These are phyloP conservation scores for Xestia c-nigrum DNA, from an alignment of 2,888 invertebrate species.

Conservation along the genomic window DNA sequence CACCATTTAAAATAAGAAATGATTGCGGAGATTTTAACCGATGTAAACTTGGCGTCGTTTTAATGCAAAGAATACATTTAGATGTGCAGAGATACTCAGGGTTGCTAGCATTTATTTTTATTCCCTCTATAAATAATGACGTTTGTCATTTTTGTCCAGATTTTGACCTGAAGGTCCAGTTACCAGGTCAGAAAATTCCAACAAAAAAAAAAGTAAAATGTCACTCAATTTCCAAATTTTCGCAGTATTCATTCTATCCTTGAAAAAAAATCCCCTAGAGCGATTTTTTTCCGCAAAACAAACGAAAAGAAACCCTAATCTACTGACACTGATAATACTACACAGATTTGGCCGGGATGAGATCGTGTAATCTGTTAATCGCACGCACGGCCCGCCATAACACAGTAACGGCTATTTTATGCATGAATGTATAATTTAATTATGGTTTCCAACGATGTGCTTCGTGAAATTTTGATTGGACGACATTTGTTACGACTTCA, in stretches of 20 bases:
- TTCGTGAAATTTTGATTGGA: slow-evolving; percentile 72
- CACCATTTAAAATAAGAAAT: slow-evolving; percentile 61
- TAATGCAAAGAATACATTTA: slow-evolving; percentile 61
- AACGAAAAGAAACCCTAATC: background rate
- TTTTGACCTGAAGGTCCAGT: too few relatives aligned
- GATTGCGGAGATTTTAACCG: slow-evolving; percentile 64
- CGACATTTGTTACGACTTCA: slow-evolving; percentile 68
- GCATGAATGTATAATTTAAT: slow-evolving; percentile 83
- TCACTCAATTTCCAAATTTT: background rate
- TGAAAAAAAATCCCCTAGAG: background rate
- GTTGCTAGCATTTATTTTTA: background rate
- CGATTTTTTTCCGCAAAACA: background rate
- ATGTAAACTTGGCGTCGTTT: slow-evolving; percentile 54
- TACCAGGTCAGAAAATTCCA: too few relatives aligned
- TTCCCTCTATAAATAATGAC: background rate
- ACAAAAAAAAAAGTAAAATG: too few relatives aligned
- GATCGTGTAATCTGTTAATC: slow-evolving; percentile 67
- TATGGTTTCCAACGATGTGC: slow-evolving; percentile 71
- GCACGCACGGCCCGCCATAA: slow-evolving; percentile 63
- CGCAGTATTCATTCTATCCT: background rate
- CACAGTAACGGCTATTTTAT: slow-evolving; percentile 77
- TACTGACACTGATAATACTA: slow-evolving; percentile 46
- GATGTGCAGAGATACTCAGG: slow-evolving; percentile 45
- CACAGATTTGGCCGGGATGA: slow-evolving; percentile 55
- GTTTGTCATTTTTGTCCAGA: background rate